A percentile compares a stretch with the other conserved stretches of the same genome.
Conservation (phyloP, 2,797 vertebrate species). For the Chaenodraco wilsoni region DNA sequence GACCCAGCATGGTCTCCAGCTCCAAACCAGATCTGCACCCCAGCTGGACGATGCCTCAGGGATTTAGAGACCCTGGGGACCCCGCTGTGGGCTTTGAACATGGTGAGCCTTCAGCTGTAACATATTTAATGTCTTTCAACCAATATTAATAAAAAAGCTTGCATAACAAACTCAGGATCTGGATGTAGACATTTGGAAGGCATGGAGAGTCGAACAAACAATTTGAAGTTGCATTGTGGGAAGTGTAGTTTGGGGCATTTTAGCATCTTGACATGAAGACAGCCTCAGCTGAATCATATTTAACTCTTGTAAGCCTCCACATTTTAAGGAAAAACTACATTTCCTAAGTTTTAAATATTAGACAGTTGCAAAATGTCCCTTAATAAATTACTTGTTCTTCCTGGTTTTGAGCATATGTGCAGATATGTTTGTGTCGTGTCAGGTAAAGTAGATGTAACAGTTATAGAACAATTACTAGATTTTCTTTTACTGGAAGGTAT, state of each 20-base stretch:
- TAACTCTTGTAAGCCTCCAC: background rate
- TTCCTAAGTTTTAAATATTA: background rate
- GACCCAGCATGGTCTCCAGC: conserved; percentile 74
- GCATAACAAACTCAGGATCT: background rate
- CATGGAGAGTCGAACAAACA: background rate
- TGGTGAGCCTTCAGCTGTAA: conserved; percentile 68
- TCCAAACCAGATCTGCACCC: conserved; percentile 82
- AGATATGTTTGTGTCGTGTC: background rate
- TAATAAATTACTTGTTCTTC: background rate
- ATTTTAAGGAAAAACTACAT: background rate
- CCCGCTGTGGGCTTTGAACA: conserved; percentile 76
- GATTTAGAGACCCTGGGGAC: conserved; percentile 81
- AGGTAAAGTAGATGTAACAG: background rate
- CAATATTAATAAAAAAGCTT: background rate
- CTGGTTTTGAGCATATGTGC: background rate
- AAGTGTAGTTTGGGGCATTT: background rate
- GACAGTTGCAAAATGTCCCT: background rate
- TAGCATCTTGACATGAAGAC: background rate
- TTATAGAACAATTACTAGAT: too few relatives aligned
- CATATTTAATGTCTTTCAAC: conserved; percentile 2
- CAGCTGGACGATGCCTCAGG: conserved; percentile 78
- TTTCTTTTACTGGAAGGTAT: background rate
- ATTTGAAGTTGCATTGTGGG: background rate
- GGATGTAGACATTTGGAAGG: background rate
- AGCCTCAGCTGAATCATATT: background rate